Evolutionary conservation across 1,140 invertebrate species (phyloP).

Genomic region (Eurytemora carolleeae): DNA sequence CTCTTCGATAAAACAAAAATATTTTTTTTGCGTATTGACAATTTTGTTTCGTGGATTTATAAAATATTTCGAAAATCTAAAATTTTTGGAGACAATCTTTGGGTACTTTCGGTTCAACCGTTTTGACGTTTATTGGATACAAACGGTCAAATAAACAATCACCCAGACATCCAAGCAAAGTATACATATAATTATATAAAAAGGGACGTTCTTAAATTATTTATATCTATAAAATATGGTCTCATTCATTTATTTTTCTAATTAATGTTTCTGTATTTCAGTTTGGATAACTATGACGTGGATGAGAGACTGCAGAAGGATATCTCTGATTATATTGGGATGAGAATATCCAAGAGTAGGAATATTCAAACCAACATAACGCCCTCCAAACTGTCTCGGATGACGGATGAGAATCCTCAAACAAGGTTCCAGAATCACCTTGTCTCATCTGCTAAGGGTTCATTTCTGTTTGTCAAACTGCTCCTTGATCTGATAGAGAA

Average conservation of each 20-base stretch:
- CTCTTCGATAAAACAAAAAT: no score
- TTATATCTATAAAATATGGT: background rate
- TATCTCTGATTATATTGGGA: conserved; percentile 62
- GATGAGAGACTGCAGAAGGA: conserved; percentile 58
- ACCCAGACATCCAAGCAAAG: no score
- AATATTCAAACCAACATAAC: conserved; percentile 66
- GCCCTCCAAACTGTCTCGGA: conserved; percentile 28
- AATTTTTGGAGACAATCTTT: no score
- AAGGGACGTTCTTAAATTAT: background rate
- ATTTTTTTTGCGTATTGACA: no score
- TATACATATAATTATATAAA: no score
- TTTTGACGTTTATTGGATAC: no score
- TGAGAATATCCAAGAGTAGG: conserved; percentile 50
- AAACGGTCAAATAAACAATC: no score
- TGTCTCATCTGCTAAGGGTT: conserved; percentile 56
- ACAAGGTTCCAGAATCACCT: conserved; percentile 58
- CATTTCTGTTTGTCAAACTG: conserved; percentile 73
- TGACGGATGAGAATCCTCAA: conserved; percentile 34
- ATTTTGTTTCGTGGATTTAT: no score
- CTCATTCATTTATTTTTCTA: conserved; percentile 5
- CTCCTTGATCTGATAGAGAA: conserved; percentile 80
- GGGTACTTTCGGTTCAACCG: no score
- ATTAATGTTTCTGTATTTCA: conserved; percentile 21
- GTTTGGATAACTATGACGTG: conserved; percentile 21
- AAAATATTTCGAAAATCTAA: no score